Evolutionary conservation across 2,888 invertebrate genomes (phyloP).

Genomic region (Oscheius myriophilus): DNA sequence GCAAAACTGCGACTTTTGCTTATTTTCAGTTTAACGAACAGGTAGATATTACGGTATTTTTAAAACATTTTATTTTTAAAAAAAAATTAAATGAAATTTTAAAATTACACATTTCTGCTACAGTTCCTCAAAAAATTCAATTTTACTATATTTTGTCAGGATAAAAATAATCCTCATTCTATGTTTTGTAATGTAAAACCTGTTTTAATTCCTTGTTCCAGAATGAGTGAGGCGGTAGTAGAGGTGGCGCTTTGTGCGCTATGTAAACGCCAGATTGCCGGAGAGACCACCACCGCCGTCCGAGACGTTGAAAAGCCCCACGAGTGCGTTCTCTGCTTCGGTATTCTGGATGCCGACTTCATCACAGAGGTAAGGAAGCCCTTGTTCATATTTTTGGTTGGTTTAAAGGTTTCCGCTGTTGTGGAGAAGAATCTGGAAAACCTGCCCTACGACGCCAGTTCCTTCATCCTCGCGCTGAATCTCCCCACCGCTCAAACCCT

Average conservation of each 20-base stretch:
- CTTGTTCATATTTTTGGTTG: not conserved
- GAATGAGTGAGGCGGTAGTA: not conserved
- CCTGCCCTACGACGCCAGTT: conserved; percentile 61
- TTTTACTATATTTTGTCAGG: no score
- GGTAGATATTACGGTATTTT: not conserved
- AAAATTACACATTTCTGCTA: not conserved
- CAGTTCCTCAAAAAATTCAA: conserved; percentile 5
- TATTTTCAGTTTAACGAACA: not conserved
- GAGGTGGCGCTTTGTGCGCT: conserved; percentile 32
- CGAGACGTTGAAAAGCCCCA: conserved; percentile 29
- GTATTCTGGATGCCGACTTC: conserved; percentile 51
- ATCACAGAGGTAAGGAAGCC: conserved; percentile 42
- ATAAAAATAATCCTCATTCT: no score
- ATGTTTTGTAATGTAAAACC: no score
- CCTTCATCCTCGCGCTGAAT: conserved; percentile 65
- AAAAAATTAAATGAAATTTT: no score
- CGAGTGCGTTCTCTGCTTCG: conserved; percentile 55
- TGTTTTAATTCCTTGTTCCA: no score
- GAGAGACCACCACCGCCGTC: conserved; percentile 35
- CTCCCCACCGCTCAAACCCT: conserved; percentile 63
- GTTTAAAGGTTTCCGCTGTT: conserved; percentile 40
- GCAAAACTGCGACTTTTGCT: not conserved
- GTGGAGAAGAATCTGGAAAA: conserved; percentile 48
- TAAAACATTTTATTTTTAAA: not conserved
- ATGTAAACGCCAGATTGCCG: conserved; percentile 48